phyloP scores from a whole-genome alignment of 2,797 vertebrate species.

The Hipposideros larvatus region DNA sequence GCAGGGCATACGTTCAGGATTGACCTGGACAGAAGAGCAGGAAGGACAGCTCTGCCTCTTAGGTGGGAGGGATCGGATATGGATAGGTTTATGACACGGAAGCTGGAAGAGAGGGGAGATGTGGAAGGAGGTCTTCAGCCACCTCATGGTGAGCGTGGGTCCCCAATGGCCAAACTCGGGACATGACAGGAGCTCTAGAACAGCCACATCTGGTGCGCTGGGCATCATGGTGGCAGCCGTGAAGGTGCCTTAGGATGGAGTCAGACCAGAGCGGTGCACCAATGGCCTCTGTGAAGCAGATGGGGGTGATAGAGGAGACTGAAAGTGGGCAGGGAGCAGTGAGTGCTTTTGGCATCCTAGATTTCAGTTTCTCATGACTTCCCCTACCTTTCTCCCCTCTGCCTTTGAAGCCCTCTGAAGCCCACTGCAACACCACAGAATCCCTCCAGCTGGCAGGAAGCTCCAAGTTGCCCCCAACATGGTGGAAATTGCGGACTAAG shows the following conservation, averaged over 20 bases:
- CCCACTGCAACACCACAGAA: not conserved
- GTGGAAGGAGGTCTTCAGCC: not conserved
- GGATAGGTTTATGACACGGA: not conserved
- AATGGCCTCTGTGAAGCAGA: not conserved
- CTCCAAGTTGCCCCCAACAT: too few relatives aligned
- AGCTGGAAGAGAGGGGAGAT: not conserved
- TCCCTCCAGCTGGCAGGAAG: not conserved
- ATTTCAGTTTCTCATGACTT: not conserved
- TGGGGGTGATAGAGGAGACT: rapidly evolving
- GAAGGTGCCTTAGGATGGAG: not conserved
- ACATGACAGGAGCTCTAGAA: not conserved
- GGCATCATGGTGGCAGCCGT: not conserved
- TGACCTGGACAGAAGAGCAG: not conserved
- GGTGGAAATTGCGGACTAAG: not conserved
- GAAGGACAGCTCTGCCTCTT: not conserved
- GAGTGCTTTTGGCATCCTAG: not conserved
- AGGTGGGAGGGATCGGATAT: not conserved
- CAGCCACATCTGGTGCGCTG: not conserved
- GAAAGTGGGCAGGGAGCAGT: not conserved
- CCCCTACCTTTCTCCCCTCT: not conserved
- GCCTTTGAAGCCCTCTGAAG: not conserved
- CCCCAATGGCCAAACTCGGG: not conserved
- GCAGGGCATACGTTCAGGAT: rapidly evolving
- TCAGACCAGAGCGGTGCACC: not conserved
- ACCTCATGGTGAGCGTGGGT: not conserved